These are phyloP conservation scores for Buceros bicornis DNA, from an alignment of 2,797 vertebrate species.

Conservation along the genomic window DNA sequence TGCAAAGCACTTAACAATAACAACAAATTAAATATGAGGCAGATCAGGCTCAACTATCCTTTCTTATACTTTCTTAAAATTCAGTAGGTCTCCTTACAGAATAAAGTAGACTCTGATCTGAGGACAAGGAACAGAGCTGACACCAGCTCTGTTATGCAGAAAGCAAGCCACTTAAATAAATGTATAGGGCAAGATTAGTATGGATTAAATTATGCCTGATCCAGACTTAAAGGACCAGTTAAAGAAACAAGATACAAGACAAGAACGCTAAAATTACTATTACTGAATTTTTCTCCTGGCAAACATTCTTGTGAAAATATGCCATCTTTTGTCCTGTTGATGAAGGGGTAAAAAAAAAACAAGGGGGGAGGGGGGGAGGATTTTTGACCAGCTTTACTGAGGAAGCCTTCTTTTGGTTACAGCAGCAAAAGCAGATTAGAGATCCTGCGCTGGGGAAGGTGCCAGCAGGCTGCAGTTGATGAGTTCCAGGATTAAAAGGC, in stretches of 20 bases:
- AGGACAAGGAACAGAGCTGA: not conserved
- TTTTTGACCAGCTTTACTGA: constrained; percentile 34
- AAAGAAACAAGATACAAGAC: not conserved
- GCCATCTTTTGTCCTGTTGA: not conserved
- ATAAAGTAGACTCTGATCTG: not conserved
- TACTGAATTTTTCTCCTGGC: not conserved
- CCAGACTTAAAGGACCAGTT: not conserved
- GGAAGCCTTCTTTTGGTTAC: constrained; percentile 41
- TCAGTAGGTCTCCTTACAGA: not conserved
- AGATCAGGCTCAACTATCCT: not conserved
- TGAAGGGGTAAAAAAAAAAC: not conserved
- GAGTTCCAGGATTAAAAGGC: constrained; percentile 57
- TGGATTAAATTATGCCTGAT: not conserved
- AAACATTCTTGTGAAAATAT: not conserved
- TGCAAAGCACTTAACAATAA: not conserved
- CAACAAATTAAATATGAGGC: not conserved
- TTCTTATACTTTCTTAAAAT: not conserved
- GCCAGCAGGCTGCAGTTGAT: constrained; percentile 43
- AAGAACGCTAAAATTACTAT: not conserved
- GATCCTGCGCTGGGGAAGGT: constrained; percentile 44
- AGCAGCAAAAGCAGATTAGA: constrained; percentile 50
- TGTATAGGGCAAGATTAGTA: not conserved
- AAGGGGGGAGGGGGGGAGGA: too few species aligned
- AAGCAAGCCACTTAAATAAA: constrained; percentile 21
- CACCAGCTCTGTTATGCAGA: not conserved